Evolutionary conservation across 2,113 vertebrate species (phyloP).

Genomic region (Caretta caretta): DNA sequence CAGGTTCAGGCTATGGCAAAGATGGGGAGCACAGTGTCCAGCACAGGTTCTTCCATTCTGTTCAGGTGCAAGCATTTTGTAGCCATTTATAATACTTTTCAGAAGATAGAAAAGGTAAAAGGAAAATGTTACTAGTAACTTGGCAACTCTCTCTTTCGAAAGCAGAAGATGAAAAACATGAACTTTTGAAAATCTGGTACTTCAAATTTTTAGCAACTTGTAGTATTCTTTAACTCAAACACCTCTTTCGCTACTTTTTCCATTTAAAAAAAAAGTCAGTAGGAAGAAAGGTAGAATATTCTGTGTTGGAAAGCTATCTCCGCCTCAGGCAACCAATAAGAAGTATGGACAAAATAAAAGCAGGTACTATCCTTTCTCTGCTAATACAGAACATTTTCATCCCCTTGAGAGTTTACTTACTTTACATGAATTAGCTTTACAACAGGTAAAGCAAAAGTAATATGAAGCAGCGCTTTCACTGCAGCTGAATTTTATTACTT

Average conservation of each 20-base stretch:
- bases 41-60: background rate
- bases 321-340: background rate
- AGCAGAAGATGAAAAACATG: background rate
- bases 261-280: background rate
- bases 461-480: constrained; percentile 9
- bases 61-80: background rate
- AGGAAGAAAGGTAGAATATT: background rate
- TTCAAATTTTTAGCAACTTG: constrained; percentile 36
- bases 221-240: constrained; percentile 14
- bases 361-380: background rate
- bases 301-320: constrained; percentile 13
- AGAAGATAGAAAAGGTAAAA: background rate
- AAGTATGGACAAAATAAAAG: constrained; percentile 17
- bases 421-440: constrained; percentile 21
- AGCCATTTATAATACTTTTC: background rate
- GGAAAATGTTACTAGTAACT: background rate
- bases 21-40: background rate
- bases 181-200: background rate
- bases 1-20: background rate
- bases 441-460: constrained; percentile 20
- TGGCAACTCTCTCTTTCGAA: background rate
- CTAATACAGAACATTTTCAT: background rate
- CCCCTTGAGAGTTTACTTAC: background rate
- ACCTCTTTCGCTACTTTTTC: constrained; percentile 6
- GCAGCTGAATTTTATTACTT: constrained; percentile 17